These are phyloP conservation scores for Sciaenops ocellatus DNA, from an alignment of 2,797 vertebrate genomes.

Conservation along the genomic window DNA sequence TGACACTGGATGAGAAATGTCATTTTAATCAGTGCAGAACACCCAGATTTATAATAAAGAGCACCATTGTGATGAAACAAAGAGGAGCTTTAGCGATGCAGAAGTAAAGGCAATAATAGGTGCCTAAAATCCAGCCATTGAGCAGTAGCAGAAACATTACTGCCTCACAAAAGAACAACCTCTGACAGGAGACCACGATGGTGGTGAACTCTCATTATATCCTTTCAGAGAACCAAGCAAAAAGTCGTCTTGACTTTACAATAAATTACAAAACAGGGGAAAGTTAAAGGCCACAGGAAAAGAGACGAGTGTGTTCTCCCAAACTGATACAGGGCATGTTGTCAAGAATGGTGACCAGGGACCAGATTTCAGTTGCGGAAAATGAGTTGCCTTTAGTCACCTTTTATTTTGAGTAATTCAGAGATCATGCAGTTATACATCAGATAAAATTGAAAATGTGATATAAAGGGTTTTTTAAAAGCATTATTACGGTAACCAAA, in stretches of 20 bases:
- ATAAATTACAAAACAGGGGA: constrained; percentile 17
- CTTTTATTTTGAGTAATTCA: too few relatives aligned
- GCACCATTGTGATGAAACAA: constrained; percentile 27
- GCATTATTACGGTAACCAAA: too few relatives aligned
- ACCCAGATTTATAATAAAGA: constrained; percentile 46
- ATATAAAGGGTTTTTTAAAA: too few relatives aligned
- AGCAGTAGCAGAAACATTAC: constrained; percentile 12
- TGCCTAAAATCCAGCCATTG: constrained; percentile 10
- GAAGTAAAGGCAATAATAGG: constrained; percentile 10
- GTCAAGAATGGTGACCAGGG: too few relatives aligned
- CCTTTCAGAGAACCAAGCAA: constrained; percentile 21
- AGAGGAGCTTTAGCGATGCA: constrained; percentile 6
- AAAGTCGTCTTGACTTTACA: constrained; percentile 10
- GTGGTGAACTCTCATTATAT: constrained; percentile 14
- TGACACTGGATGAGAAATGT: constrained; percentile 48
- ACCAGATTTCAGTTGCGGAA: too few relatives aligned
- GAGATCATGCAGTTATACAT: too few relatives aligned
- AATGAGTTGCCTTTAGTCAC: too few relatives aligned
- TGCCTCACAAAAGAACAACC: constrained; percentile 9
- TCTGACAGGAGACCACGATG: constrained; percentile 23
- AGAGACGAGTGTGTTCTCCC: constrained; percentile 4
- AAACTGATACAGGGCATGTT: neutral
- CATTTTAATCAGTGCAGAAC: constrained; percentile 51
- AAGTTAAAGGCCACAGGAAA: constrained; percentile 21
- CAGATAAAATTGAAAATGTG: too few relatives aligned